phyloP scores from a whole-genome alignment of 2,888 invertebrate genomes.

The Drosophila parthenogenetica region DNA sequence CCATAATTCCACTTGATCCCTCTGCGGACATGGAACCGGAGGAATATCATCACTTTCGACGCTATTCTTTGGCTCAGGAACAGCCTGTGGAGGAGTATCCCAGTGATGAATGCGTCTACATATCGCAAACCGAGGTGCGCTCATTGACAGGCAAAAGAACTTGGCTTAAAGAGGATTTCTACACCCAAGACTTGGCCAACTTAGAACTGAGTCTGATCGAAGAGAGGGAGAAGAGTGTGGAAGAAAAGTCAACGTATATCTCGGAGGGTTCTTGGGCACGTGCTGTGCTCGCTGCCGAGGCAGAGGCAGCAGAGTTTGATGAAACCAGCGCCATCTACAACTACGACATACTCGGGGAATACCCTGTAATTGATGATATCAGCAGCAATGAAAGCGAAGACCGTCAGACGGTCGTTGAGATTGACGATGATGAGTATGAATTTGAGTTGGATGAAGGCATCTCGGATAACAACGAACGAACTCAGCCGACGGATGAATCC shows the following conservation, averaged over 20 bases:
- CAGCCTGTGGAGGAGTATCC: slow-evolving; percentile 83
- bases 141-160: slow-evolving; percentile 76
- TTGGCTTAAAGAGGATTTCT: slow-evolving; percentile 79
- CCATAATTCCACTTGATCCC: slow-evolving; percentile 69
- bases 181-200: slow-evolving; percentile 58
- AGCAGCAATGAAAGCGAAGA: slow-evolving; percentile 83
- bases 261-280: slow-evolving; percentile 62
- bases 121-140: slow-evolving; percentile 80
- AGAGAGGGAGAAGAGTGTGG: slow-evolving; percentile 6
- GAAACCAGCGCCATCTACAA: slow-evolving; percentile 68
- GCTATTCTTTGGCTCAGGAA: slow-evolving; percentile 83
- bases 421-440: slow-evolving; percentile 79
- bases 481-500: slow-evolving; percentile 83
- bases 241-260: slow-evolving; percentile 17
- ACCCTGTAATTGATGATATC: slow-evolving; percentile 64
- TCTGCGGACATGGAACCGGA: slow-evolving; percentile 80
- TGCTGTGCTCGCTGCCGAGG: slow-evolving; percentile 71
- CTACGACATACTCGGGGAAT: slow-evolving; percentile 52
- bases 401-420: slow-evolving; percentile 84
- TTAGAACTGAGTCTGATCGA: slow-evolving; percentile 29
- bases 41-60: slow-evolving; percentile 84
- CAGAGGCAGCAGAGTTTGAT: slow-evolving; percentile 71
- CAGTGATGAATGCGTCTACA: slow-evolving; percentile 76
- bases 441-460: slow-evolving; percentile 83
- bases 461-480: slow-evolving; percentile 82